Conservation (phyloP, 2,888 invertebrate species). For the Didymodactylos carnosus region DNA sequence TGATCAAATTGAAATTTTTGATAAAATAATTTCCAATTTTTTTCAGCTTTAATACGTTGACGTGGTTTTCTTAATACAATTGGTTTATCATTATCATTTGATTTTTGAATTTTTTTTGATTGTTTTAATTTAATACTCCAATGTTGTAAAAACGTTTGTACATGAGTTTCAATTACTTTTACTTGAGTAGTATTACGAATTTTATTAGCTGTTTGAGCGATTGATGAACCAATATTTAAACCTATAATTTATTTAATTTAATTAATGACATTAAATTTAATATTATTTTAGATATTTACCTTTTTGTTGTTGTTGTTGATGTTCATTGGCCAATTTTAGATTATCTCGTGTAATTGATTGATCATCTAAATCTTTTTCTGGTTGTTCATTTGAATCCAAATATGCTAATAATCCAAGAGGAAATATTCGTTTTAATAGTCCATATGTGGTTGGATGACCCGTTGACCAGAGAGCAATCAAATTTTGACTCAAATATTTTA, state of each 20-base stretch:
- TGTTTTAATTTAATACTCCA: slow-evolving; percentile 30
- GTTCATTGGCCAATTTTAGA: neutral
- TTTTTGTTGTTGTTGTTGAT: no score
- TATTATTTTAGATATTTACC: no score
- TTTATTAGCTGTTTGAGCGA: neutral
- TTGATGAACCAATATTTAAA: no score
- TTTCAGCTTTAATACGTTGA: slow-evolving; percentile 47
- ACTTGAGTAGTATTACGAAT: slow-evolving; percentile 2
- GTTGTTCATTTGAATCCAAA: slow-evolving; percentile 20
- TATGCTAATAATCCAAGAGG: slow-evolving; percentile 4
- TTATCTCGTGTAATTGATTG: neutral
- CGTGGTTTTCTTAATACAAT: slow-evolving; percentile 62
- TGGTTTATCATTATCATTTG: slow-evolving; percentile 19
- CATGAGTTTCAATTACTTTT: slow-evolving; percentile 31
- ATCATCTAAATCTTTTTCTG: slow-evolving; percentile 18
- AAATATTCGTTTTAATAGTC: slow-evolving; percentile 53
- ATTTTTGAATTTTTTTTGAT: neutral
- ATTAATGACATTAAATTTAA: no score
- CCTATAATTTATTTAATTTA: no score
- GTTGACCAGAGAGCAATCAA: slow-evolving; percentile 86
- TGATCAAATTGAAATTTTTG: slow-evolving; percentile 84
- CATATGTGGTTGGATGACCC: slow-evolving; percentile 56
- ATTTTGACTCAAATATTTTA: slow-evolving; percentile 64
- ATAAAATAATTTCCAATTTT: slow-evolving; percentile 83
- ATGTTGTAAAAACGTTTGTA: slow-evolving; percentile 36